These are phyloP conservation scores for Rhagoletis zephyria DNA, from an alignment of 1,140 invertebrate species.

Conservation along the genomic window DNA sequence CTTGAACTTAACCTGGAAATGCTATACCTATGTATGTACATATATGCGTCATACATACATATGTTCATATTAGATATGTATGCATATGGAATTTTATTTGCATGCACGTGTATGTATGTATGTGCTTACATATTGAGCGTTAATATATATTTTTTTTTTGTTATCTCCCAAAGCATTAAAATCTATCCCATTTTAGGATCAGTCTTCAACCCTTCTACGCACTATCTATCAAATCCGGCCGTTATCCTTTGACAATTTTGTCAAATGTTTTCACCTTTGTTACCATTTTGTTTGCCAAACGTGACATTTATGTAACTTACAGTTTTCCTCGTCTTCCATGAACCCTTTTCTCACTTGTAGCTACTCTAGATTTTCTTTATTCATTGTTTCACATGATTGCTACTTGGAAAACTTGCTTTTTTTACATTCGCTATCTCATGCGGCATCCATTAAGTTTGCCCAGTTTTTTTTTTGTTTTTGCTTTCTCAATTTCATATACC, in stretches of 20 bases:
- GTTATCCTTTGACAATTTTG: slow-evolving; percentile 57
- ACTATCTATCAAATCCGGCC: neutral
- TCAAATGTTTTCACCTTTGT: slow-evolving; percentile 73
- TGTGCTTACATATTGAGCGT: no score
- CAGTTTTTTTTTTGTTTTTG: neutral
- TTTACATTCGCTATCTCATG: neutral
- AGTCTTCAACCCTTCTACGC: neutral
- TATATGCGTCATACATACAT: no score
- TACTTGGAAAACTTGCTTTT: neutral
- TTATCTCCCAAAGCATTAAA: no score
- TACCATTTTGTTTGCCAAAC: neutral
- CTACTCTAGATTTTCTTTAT: neutral
- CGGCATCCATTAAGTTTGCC: neutral
- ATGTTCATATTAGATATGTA: no score
- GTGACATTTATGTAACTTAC: slow-evolving; percentile 60
- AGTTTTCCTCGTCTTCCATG: neutral
- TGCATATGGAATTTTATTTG: no score
- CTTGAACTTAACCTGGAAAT: no score
- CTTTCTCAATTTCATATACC: neutral
- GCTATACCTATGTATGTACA: no score
- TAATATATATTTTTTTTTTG: no score
- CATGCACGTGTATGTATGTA: no score
- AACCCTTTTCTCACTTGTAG: neutral
- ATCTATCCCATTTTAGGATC: no score
- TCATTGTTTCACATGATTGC: neutral